Evolutionary conservation across 92 coral and sea anemone genomes (phyloP).

Genomic region (Epizoanthus stellaris): DNA sequence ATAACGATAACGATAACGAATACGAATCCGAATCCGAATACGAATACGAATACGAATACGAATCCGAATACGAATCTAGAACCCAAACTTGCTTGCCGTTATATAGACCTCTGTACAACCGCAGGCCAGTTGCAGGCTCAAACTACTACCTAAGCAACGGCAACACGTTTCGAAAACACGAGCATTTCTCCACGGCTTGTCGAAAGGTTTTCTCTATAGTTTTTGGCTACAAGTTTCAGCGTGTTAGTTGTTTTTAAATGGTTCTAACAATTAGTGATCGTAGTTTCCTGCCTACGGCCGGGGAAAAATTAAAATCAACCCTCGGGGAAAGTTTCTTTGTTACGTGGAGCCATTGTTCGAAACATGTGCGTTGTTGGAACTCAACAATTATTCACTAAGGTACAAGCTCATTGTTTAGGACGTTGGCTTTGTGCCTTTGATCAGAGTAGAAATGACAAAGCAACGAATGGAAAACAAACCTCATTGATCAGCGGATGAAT

Average conservation of each 20-base stretch:
- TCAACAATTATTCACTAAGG: slow-evolving; percentile 16
- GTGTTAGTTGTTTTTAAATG: not conserved
- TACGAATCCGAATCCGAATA: not conserved
- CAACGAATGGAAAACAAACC: slow-evolving; percentile 17
- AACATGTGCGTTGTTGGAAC: slow-evolving; percentile 13
- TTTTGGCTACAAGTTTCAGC: slow-evolving; percentile 21
- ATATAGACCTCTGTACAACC: slow-evolving; percentile 13
- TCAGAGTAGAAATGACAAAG: slow-evolving; percentile 21
- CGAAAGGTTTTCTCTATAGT: slow-evolving; percentile 2
- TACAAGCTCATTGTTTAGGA: slow-evolving; percentile 21
- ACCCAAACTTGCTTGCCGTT: slow-evolving; percentile 13
- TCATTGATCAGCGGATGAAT: slow-evolving; percentile 4
- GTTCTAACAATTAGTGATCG: not conserved
- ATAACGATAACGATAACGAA: too few relatives aligned
- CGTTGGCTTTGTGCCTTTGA: slow-evolving; percentile 20
- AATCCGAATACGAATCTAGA: not conserved
- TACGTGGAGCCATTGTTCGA: slow-evolving; percentile 12
- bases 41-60: not conserved
- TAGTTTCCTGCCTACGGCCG: slow-evolving; percentile 15
- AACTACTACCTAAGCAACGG: slow-evolving; percentile 11
- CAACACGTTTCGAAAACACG: slow-evolving; percentile 2
- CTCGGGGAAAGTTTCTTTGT: slow-evolving; percentile 9
- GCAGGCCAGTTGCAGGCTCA: slow-evolving; percentile 25
- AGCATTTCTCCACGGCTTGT: slow-evolving; percentile 1
- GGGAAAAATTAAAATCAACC: slow-evolving; percentile 5